Evolutionary conservation across 2,113 vertebrate species (phyloP), one percentile per base, ranked within the genome.

Genomic region (Sinocyclocheilus grahami): DNA sequence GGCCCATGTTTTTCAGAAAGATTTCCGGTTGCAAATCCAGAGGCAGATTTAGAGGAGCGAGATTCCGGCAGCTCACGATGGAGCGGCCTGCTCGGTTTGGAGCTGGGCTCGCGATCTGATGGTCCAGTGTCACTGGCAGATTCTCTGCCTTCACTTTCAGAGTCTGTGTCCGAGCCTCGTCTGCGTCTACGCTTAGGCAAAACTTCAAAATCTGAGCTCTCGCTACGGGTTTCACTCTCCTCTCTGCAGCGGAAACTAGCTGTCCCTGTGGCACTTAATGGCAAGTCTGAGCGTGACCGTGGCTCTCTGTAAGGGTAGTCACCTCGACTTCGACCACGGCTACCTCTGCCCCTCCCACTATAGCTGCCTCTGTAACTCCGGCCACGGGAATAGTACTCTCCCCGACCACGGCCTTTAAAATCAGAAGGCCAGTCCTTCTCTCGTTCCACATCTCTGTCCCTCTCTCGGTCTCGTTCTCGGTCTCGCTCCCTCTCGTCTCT

Each of bases 161-260:
- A 98, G 90, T 99, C 98, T 0, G 98, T 98, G 93, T 99, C 97
- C 0, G 98, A 99, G 60, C 97, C 98, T 0, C 97, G 95, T 48
- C 97, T 96, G 0, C 98, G 92, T 6, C 97, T 93, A 3, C 98
- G 96, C 87, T 99, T 99, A 0, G 98, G 98, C 86, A 99, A 94
- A 0, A 98, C 96, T 90, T 99, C 98, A 89, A 98, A 97, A 91
- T 99, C 98, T 0, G 98, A 99, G 90, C 97, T 99, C 92, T 99
- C 98, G 5, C 98, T 99, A 18, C 97, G 97, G 0, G 98, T 99
- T 91, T 99, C 98, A 4, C 98, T 99, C 91, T 99, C 98, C 87
- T 99, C 98, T 46, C 98, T 93, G 85, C 96, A 97, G 53, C 97
- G 95, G 69, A 95, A 95, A 14, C 90, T 90, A 22, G 90, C 87